Evolutionary conservation across 2,888 invertebrate species (phyloP), one percentile per base, ranked within the genome.

Genomic region (Elmis aenea): DNA sequence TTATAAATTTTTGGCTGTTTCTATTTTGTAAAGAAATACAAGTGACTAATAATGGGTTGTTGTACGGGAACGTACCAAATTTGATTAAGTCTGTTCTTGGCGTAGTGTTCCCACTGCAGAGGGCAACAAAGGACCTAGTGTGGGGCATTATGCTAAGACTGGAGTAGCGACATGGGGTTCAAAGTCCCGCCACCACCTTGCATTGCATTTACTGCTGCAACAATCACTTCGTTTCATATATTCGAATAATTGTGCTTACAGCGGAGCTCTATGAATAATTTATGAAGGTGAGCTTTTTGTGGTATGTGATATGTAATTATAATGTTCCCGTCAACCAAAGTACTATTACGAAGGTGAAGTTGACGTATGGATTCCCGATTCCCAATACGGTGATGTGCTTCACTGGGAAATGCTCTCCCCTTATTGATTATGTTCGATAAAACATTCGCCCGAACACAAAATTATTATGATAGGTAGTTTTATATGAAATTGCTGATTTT

Each of bases 341-440:
- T 32, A 27, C 32, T 15, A 32, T 38, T 38, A 32, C 27, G 32
- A 26, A 20, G 21, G 22, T 38, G 38, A 29, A 38, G 30, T 38
- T 38, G 38, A 27, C 26, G 38, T 38, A 22, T 23, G 14, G 32
- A 38, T 38, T 37, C 26, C 13, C 16, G 14, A 37, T 37, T 38
- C 38, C 32, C 38, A 32, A 27, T 26, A 23, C 32, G 32, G 38
- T 22, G 38, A 31, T 38, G 38, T 22, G 30, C 27, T 32, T 26
- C 38, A 20, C 26, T 27, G 23, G 13, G 15, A 23, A 16, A 5
- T 22, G 27, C 25, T 12, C 33, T 23, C 13, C 30, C 32, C 15
- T 32, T 32, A 32, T 38, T 38, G 32, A 32, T 38, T 32, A 26
- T 27, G 23, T 22, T 32, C 16, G 20, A 33, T 38, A 38, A 38